Conservation (phyloP, 2,888 invertebrate species). For the Argynnis bischoffii region DNA sequence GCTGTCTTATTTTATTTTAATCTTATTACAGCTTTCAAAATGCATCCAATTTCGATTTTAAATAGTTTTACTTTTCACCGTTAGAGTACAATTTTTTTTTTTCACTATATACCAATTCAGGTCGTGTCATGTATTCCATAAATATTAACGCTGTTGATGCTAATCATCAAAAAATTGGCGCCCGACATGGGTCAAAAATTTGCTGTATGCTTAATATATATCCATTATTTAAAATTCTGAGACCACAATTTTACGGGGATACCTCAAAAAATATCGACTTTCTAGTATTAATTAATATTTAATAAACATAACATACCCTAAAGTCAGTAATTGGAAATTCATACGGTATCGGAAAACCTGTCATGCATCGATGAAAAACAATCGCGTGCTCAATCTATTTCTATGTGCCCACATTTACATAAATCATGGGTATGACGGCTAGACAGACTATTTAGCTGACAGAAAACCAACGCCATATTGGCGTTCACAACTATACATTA, state of each 20-base stretch:
- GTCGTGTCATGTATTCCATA: background rate
- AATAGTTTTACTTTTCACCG: too few relatives aligned
- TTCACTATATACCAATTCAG: background rate
- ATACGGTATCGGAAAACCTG: conserved; percentile 19
- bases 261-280: too few relatives aligned
- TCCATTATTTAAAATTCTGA: too few relatives aligned
- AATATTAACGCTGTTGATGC: background rate
- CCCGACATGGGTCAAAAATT: conserved; percentile 1
- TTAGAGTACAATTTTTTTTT: too few relatives aligned
- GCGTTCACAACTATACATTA: background rate
- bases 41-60: too few relatives aligned
- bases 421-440: conserved; percentile 32
- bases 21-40: too few relatives aligned
- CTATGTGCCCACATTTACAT: conserved; percentile 26
- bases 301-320: background rate
- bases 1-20: too few relatives aligned
- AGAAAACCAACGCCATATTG: conserved; percentile 11
- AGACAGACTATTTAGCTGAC: conserved; percentile 23
- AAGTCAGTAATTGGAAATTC: background rate
- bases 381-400: conserved; percentile 25
- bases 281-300: too few relatives aligned
- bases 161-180: conserved; percentile 8
- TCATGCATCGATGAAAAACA: conserved; percentile 29
- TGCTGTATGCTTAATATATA: too few relatives aligned
- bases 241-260: too few relatives aligned